These are phyloP conservation scores for Drosophila kohkoa DNA, from an alignment of 1,140 invertebrate genomes.

Conservation along the genomic window DNA sequence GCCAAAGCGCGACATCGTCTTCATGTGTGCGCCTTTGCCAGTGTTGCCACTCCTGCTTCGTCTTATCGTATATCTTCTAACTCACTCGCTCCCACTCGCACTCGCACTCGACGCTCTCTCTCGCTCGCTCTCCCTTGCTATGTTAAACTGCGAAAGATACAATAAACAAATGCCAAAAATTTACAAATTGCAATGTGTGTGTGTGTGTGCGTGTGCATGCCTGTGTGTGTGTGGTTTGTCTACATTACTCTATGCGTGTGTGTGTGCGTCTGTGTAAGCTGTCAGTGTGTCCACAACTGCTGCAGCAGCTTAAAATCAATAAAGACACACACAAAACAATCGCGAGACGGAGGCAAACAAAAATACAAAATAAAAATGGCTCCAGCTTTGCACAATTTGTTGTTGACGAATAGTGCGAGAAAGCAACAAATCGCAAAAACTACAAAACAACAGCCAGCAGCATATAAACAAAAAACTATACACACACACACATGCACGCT, in stretches of 20 bases:
- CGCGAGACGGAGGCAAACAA: conserved; percentile 2
- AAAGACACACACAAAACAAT: conserved; percentile 41
- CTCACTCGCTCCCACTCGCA: not conserved
- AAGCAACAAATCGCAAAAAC: conserved; percentile 32
- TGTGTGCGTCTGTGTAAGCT: conserved; percentile 8
- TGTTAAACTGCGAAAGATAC: conserved; percentile 26
- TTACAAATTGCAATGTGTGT: conserved; percentile 36
- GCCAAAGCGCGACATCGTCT: conserved; percentile 82
- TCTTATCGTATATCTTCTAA: conserved; percentile 13
- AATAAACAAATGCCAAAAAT: conserved; percentile 29
- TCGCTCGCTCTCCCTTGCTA: not conserved
- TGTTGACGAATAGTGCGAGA: conserved; percentile 68
- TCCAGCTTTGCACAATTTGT: conserved; percentile 53
- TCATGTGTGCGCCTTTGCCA: conserved; percentile 54
- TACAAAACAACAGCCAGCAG: conserved; percentile 38
- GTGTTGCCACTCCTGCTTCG: conserved; percentile 42
- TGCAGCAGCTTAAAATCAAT: conserved; percentile 53
- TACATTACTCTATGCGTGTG: not conserved
- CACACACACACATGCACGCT: conserved; percentile 22
- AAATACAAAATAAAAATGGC: conserved; percentile 23
- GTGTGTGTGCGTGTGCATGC: conserved; percentile 14
- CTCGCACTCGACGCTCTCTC: not conserved
- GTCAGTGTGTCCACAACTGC: conserved; percentile 56
- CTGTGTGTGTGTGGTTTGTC: not conserved
- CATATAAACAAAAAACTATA: conserved; percentile 67